Conservation (phyloP, 2,797 vertebrate species). For the Fistularia commersonii region DNA sequence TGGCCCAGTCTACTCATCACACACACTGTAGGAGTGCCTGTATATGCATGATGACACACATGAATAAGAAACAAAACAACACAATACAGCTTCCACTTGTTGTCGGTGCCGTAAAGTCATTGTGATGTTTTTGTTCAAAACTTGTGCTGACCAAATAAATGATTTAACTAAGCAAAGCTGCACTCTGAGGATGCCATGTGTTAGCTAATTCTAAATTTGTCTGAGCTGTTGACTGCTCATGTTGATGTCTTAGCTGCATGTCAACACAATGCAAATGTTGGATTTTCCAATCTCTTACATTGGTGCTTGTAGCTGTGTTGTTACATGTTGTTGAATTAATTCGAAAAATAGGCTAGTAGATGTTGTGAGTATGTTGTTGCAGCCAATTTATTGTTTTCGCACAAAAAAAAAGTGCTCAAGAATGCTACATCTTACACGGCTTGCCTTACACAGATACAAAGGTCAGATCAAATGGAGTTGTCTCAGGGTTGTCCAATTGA, state of each 20-base stretch:
- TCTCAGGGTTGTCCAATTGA: constrained; percentile 78
- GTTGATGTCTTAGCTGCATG: constrained; percentile 72
- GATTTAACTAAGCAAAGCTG: constrained; percentile 26
- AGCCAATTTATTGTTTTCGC: constrained; percentile 34
- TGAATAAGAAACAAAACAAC: constrained; percentile 25
- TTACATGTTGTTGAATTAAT: constrained; percentile 65
- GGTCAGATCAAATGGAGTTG: constrained; percentile 64
- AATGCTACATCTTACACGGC: constrained; percentile 39
- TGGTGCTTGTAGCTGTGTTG: constrained; percentile 68
- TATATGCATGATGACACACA: constrained; percentile 50
- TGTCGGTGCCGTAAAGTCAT: constrained; percentile 49
- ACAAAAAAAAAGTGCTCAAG: constrained; percentile 32
- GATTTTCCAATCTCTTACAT: constrained; percentile 46
- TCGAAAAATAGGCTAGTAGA: constrained; percentile 54
- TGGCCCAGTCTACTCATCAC: constrained; percentile 24
- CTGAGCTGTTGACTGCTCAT: constrained; percentile 38
- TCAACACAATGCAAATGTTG: constrained; percentile 56
- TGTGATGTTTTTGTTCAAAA: constrained; percentile 37
- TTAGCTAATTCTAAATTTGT: constrained; percentile 34
- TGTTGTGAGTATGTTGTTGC: constrained; percentile 65
- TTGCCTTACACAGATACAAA: constrained; percentile 65
- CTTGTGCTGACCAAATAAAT: constrained; percentile 7
- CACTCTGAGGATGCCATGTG: constrained; percentile 32
- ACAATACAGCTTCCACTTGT: constrained; percentile 39
- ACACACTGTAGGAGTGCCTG: constrained; percentile 16